Conservation (phyloP, 2,797 vertebrate species). For the Fundulus diaphanus region DNA sequence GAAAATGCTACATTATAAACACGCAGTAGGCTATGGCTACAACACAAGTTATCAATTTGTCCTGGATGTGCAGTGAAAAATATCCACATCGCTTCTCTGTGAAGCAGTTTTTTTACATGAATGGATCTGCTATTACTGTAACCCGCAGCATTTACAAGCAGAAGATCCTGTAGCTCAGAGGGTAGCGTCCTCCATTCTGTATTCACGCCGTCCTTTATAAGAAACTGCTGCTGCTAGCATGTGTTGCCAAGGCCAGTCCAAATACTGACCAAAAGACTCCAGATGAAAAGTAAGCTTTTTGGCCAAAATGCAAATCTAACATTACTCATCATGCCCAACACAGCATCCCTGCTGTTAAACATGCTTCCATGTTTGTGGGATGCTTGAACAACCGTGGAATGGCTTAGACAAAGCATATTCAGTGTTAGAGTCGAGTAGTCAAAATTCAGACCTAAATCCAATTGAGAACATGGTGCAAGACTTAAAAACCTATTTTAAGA, state of each 20-base stretch:
- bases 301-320: background rate
- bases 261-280: background rate
- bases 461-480: background rate
- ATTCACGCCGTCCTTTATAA: background rate
- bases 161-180: constrained; percentile 13
- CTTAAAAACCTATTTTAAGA: too few species aligned
- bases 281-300: too few species aligned
- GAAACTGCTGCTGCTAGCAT: background rate
- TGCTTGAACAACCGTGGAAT: background rate
- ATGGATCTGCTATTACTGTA: constrained; percentile 35
- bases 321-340: background rate
- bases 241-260: background rate
- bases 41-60: constrained; percentile 63
- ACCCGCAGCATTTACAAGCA: constrained; percentile 19
- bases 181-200: background rate
- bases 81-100: constrained; percentile 46
- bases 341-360: background rate
- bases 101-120: constrained; percentile 40
- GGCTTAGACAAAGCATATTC: background rate
- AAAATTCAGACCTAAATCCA: background rate
- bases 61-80: constrained; percentile 69
- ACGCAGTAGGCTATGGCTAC: constrained; percentile 53
- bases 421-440: background rate
- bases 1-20: constrained; percentile 74
- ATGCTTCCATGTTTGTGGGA: background rate